Evolutionary conservation across 1,140 invertebrate species (phyloP).

Genomic region (Triops cancriformis): DNA sequence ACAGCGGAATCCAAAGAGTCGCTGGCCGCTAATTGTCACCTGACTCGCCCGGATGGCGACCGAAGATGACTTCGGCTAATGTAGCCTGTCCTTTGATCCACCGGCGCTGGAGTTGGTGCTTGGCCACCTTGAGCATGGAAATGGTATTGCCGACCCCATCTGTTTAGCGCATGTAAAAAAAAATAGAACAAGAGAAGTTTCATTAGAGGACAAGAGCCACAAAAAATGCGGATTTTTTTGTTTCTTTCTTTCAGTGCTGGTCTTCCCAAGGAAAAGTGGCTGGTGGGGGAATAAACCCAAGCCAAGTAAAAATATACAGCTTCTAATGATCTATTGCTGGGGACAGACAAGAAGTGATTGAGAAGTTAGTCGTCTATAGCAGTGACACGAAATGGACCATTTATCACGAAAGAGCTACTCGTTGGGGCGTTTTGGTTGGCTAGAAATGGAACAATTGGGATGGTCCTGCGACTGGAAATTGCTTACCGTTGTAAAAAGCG

Average conservation of each 20-base stretch:
- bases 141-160: slow-evolving; percentile 50
- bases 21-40: slow-evolving; percentile 46
- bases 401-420: not conserved
- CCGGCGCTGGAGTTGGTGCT: slow-evolving; percentile 45
- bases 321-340: not conserved
- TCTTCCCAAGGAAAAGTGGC: not conserved
- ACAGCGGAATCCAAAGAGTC: not conserved
- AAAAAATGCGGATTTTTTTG: not conserved
- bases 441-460: not conserved
- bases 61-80: slow-evolving; percentile 72
- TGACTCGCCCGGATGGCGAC: slow-evolving; percentile 73
- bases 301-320: not conserved
- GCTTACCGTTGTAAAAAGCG: not conserved
- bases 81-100: slow-evolving; percentile 61
- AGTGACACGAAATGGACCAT: not conserved
- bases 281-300: not conserved
- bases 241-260: not conserved
- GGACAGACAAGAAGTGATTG: not conserved
- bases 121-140: slow-evolving; percentile 47
- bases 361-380: not conserved
- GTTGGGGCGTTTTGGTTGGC: not conserved
- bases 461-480: not conserved
- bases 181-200: not conserved
- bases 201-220: not conserved
- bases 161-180: slow-evolving; percentile 33